A percentile compares a stretch with the other conserved stretches of the same genome.
Conservation (phyloP, 2,888 invertebrate species). For the Agrotis clavis region DNA sequence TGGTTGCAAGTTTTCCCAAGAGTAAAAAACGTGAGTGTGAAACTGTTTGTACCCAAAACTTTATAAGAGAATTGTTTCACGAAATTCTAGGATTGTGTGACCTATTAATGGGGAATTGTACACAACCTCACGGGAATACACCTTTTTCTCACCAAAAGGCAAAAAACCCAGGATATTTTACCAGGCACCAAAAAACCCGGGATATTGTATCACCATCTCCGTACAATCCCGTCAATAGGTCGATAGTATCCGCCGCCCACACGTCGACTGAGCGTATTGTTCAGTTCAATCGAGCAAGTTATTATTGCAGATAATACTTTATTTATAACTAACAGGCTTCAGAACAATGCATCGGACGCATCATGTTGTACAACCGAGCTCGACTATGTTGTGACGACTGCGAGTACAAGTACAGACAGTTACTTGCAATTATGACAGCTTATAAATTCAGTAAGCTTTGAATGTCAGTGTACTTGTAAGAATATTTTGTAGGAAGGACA, state of each 20-base stretch:
- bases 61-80: no score
- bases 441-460: constrained; percentile 22
- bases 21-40: no score
- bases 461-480: background rate
- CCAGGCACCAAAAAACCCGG: background rate
- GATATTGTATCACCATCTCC: constrained; percentile 58
- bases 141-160: no score
- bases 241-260: constrained; percentile 84
- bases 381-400: constrained; percentile 41
- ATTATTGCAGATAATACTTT: constrained; percentile 88
- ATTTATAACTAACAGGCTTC: constrained; percentile 78
- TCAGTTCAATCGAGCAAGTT: constrained; percentile 84
- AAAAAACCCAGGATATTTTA: no score
- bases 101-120: no score
- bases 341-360: constrained; percentile 73
- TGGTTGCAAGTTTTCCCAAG: no score
- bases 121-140: no score
- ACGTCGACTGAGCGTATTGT: constrained; percentile 82
- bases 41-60: no score
- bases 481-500: background rate
- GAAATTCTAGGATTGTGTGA: no score
- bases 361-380: constrained; percentile 48
- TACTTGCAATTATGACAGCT: constrained; percentile 20
- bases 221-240: constrained; percentile 64
- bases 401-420: constrained; percentile 26